Evolutionary conservation across 2,797 vertebrate species (phyloP).

Genomic region (Xerus rutilus): DNA sequence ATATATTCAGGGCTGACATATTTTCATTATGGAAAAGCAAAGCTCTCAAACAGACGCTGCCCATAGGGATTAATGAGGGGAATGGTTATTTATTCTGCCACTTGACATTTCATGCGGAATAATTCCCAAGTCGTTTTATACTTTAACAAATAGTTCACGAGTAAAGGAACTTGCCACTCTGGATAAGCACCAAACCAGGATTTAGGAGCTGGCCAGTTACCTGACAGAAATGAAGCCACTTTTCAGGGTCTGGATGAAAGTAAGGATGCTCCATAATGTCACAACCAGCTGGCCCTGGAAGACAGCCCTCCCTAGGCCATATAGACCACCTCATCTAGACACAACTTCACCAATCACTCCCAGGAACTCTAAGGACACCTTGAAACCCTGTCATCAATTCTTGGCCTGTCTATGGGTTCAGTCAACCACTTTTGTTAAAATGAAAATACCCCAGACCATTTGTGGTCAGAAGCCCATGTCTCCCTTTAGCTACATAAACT

Average conservation of each 20-base stretch:
- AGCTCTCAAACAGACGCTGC: conserved; percentile 64
- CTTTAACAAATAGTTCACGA: conserved; percentile 69
- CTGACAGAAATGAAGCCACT: neutral
- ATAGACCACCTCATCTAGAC: neutral
- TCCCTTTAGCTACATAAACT: neutral
- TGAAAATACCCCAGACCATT: neutral
- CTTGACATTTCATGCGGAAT: conserved; percentile 71
- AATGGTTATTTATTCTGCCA: conserved; percentile 78
- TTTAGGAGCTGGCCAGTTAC: conserved; percentile 36
- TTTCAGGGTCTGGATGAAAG: neutral
- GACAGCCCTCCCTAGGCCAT: neutral
- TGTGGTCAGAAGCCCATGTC: neutral
- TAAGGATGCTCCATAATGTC: neutral
- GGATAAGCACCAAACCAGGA: conserved; percentile 4
- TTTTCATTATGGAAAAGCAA: conserved; percentile 82
- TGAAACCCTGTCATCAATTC: neutral
- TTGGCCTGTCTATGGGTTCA: neutral
- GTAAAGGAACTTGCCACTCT: conserved; percentile 46
- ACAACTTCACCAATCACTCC: neutral
- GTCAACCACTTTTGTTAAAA: neutral
- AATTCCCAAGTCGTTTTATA: conserved; percentile 65
- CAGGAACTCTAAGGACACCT: neutral
- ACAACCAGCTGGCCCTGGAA: neutral
- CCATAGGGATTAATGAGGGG: conserved; percentile 75
- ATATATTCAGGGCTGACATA: conserved; percentile 76